A percentile compares a stretch with the other conserved stretches of the same genome.
phyloP scores from a whole-genome alignment of 1,140 invertebrate genomes.

The Xylocopa sonorina region DNA sequence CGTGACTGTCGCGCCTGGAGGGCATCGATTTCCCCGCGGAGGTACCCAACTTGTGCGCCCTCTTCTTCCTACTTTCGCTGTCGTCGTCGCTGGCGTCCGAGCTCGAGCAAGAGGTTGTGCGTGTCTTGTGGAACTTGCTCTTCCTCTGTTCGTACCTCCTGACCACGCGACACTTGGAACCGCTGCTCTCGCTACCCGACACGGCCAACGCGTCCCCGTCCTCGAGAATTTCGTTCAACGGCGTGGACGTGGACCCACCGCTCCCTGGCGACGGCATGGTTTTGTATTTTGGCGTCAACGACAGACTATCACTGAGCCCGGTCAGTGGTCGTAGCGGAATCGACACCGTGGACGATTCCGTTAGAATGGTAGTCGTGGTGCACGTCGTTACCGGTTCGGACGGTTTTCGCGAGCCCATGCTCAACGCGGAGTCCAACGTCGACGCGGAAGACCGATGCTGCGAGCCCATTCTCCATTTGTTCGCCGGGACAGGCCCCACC shows the following conservation, averaged over 20 bases:
- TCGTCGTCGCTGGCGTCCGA: conserved; percentile 96
- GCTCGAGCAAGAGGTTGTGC: conserved; percentile 93
- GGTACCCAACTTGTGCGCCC: conserved; percentile 86
- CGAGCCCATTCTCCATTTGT: conserved; percentile 71
- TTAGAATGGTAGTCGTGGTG: conserved; percentile 80
- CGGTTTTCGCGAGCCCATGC: conserved; percentile 60
- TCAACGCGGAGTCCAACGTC: conserved; percentile 59
- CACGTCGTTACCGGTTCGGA: conserved; percentile 35
- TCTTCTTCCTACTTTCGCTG: conserved; percentile 90
- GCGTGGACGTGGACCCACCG: conserved; percentile 70
- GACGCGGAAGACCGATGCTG: conserved; percentile 57
- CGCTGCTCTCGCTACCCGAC: conserved; percentile 9
- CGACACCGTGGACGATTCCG: conserved; percentile 84
- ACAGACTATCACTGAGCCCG: conserved; percentile 71
- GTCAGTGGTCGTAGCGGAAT: conserved; percentile 80
- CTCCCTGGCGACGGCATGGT: conserved; percentile 83
- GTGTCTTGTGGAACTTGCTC: conserved; percentile 88
- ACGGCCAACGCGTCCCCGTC: conserved; percentile 82
- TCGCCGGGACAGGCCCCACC: conserved; percentile 54
- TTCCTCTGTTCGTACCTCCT: conserved; percentile 85
- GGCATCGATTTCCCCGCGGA: conserved; percentile 84
- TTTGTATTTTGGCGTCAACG: conserved; percentile 82
- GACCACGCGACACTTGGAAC: conserved; percentile 71
- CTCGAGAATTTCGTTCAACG: conserved; percentile 89
- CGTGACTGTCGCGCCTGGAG: conserved; percentile 87